Percentiles rank a stretch among this genome's conserved stretches.
Evolutionary conservation across 2,113 vertebrate genomes (phyloP).

Genomic region (Misgurnus anguillicaudatus): DNA sequence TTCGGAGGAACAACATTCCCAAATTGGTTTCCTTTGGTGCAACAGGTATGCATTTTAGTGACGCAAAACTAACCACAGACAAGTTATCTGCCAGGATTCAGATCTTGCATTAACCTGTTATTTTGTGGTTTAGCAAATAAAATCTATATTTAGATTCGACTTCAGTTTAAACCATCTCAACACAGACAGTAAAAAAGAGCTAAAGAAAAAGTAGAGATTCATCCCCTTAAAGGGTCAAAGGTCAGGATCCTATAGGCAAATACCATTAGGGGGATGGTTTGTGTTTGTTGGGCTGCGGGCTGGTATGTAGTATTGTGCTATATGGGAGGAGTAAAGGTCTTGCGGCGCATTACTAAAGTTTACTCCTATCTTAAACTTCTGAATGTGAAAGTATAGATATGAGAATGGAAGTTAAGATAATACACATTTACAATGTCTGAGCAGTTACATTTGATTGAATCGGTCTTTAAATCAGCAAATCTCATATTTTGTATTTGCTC

Average conservation of each 20-base stretch:
- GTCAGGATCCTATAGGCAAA: conserved; percentile 57
- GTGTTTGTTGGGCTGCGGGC: conserved; percentile 25
- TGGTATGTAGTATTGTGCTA: conserved; percentile 48
- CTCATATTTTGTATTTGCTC: too few relatives aligned
- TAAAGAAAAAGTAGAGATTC: conserved; percentile 45
- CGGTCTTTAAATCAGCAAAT: too few relatives aligned
- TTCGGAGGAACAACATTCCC: background rate
- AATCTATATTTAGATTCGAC: conserved; percentile 15
- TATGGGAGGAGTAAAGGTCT: conserved; percentile 28
- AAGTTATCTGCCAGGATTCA: background rate
- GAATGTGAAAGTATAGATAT: background rate
- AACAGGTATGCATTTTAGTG: background rate
- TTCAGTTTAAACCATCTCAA: conserved; percentile 7
- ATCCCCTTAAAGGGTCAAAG: conserved; percentile 59
- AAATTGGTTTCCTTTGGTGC: conserved; percentile 31
- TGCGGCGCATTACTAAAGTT: conserved; percentile 37
- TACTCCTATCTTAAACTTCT: conserved; percentile 28
- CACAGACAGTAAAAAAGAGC: background rate
- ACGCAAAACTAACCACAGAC: conserved; percentile 3
- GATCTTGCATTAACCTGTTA: background rate
- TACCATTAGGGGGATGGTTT: conserved; percentile 16
- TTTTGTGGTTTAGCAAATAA: conserved; percentile 19
- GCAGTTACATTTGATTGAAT: background rate
- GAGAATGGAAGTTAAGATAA: background rate
- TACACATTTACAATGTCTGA: background rate